Evolutionary conservation across 2,888 invertebrate species (phyloP).

Genomic region (Microdon myrmicae): DNA sequence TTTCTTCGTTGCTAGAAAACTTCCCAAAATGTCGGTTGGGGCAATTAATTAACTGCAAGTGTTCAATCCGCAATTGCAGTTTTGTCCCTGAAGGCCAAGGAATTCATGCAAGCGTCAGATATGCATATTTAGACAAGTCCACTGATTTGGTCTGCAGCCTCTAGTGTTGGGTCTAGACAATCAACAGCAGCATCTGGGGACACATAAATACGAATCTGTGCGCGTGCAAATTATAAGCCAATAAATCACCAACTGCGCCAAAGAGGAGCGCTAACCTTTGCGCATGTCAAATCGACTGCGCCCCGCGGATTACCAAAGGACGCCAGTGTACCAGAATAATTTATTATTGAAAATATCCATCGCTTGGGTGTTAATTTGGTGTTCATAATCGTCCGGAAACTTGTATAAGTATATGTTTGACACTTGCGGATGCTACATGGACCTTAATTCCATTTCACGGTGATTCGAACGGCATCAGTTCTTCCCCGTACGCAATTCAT

Average conservation of each 20-base stretch:
- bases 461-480: slow-evolving; percentile 55
- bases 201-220: slow-evolving; percentile 32
- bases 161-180: too few species aligned
- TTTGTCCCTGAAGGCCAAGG: too few species aligned
- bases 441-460: slow-evolving; percentile 67
- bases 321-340: slow-evolving; percentile 22
- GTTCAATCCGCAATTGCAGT: too few species aligned
- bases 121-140: too few species aligned
- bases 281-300: slow-evolving; percentile 8
- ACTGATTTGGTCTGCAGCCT: too few species aligned
- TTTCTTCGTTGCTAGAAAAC: too few species aligned
- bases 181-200: too few species aligned
- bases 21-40: too few species aligned
- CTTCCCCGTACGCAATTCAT: slow-evolving; percentile 38
- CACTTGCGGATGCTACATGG: slow-evolving; percentile 57
- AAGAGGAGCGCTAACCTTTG: slow-evolving; percentile 23
- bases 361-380: slow-evolving; percentile 62
- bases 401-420: slow-evolving; percentile 53
- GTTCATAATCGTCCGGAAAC: slow-evolving; percentile 53
- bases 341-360: slow-evolving; percentile 60
- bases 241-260: slow-evolving; percentile 59
- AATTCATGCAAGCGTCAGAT: too few species aligned
- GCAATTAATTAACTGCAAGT: too few species aligned
- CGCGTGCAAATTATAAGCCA: slow-evolving; percentile 66
- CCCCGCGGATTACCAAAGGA: slow-evolving; percentile 12